phyloP scores from a whole-genome alignment of 2,888 invertebrate genomes.

The Sarcophaga caerulescens region DNA sequence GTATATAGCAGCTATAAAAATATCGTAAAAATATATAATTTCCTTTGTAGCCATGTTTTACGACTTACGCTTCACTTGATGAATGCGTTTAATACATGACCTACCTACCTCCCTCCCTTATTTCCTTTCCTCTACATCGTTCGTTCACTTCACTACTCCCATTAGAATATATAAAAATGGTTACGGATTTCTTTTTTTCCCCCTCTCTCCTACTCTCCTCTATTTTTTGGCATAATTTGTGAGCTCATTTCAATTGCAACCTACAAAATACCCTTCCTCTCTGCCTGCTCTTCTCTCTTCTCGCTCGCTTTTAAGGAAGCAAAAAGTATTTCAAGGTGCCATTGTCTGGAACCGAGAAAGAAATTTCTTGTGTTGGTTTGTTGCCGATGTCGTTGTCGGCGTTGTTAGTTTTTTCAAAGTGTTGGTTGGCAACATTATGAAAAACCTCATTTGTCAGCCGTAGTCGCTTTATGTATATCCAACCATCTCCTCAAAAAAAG shows the following conservation, averaged over 20 bases:
- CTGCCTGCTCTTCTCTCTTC: neutral
- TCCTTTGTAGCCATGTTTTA: constrained; percentile 65
- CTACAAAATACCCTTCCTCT: constrained; percentile 30
- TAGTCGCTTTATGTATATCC: constrained; percentile 29
- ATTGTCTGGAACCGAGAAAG: constrained; percentile 29
- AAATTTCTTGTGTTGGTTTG: constrained; percentile 36
- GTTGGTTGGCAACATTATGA: constrained; percentile 14
- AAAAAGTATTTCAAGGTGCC: constrained; percentile 43
- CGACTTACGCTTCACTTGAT: constrained; percentile 67
- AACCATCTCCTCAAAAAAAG: constrained; percentile 32
- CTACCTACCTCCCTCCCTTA: neutral
- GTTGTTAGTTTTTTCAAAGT: constrained; percentile 1
- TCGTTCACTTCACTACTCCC: neutral
- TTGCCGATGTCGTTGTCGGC: neutral
- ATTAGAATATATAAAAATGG: constrained; percentile 9
- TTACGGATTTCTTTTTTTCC: constrained; percentile 27
- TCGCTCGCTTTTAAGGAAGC: neutral
- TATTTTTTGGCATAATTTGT: constrained; percentile 10
- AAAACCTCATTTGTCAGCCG: constrained; percentile 7
- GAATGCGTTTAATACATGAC: constrained; percentile 64
- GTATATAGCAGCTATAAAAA: constrained; percentile 56
- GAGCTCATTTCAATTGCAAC: constrained; percentile 25
- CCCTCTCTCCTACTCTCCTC: neutral
- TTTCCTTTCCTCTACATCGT: no score
- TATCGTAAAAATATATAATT: constrained; percentile 69